phyloP scores from a whole-genome alignment of 1,140 invertebrate species.

The Mylabris phalerata region DNA sequence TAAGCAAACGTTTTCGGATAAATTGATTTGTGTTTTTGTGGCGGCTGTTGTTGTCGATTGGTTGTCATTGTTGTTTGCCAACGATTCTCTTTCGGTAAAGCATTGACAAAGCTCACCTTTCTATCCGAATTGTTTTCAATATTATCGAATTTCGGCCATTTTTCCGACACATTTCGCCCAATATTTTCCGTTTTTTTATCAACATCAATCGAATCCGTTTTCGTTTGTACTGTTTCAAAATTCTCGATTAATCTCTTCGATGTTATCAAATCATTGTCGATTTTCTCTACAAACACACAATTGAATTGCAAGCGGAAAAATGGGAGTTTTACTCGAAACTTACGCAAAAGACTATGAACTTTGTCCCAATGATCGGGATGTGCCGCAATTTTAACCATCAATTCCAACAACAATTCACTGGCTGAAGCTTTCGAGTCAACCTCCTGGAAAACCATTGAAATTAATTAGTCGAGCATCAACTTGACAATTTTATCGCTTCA shows the following conservation, averaged over 20 bases:
- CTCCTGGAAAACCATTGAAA: conserved; percentile 1
- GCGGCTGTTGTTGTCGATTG: conserved; percentile 9
- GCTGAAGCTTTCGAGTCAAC: conserved; percentile 12
- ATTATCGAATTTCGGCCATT: conserved; percentile 28
- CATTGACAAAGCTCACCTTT: conserved; percentile 14
- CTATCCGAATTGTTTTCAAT: neutral
- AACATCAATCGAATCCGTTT: conserved; percentile 7
- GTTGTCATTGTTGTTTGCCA: conserved; percentile 4
- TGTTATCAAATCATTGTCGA: conserved; percentile 28
- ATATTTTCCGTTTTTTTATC: neutral
- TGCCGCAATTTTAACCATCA: conserved; percentile 35
- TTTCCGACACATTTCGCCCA: conserved; percentile 5
- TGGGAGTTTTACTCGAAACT: conserved; percentile 6
- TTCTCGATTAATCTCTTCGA: conserved; percentile 27
- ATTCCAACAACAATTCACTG: conserved; percentile 34
- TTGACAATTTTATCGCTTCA: too few species aligned
- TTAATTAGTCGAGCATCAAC: too few species aligned
- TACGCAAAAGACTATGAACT: conserved; percentile 35
- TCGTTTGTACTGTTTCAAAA: conserved; percentile 8
- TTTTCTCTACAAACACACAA: conserved; percentile 28
- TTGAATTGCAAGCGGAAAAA: neutral
- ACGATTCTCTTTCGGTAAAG: neutral
- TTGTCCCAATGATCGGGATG: conserved; percentile 36
- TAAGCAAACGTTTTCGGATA: conserved; percentile 36
- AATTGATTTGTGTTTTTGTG: conserved; percentile 3